Evolutionary conservation across 1,140 invertebrate species (phyloP), one percentile per base, ranked within the genome.

Genomic region (Macrobrachium rosenbergii): DNA sequence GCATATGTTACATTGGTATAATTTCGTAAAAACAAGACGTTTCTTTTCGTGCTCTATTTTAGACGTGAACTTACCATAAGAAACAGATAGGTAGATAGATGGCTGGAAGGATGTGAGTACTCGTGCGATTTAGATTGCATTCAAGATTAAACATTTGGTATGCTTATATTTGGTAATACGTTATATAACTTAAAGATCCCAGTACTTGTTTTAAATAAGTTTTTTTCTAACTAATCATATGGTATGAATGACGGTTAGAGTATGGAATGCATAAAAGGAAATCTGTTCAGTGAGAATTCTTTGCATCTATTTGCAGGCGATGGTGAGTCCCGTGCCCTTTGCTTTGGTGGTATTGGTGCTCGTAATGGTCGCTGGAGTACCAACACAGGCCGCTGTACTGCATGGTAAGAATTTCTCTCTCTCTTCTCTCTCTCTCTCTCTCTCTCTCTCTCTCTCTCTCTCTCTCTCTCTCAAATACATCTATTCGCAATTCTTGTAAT

Each of bases 281-380:
- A 52, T 52, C n/a, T 14, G 14, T n/a, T 17, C n/a, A 7, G 21
- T 28, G 21, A 72, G 5, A 23, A 23, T 63, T 21, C 10, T 45
- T 17, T n/a, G 43, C 45, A 21, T 28, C 62, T 43, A 12, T 19
- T 81, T 81, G 16, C 63, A 81, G 79, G 64, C 28, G 37, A 81
- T 81, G 78, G 78, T 43, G 79, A 81, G 79, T 8, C 17, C 23
- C 63, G 63, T n/a, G 2, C 63, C 60, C 5, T 43, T 67, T n/a
- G 79, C 69, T 28, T 14, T 67, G 62, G n/a, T 81, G 79, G 79
- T 81, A 19, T 21, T 81, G 23, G 79, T 67, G 52, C 19, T 78
- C 28, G 62, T 43, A 6, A 14, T 67, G 37, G 37, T 67, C 28
- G 11, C 45, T 16, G 63, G 60, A 5, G 62, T 12, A 14, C 79